Conservation (phyloP, 2,888 invertebrate genomes). For the Volucella zonaria region DNA sequence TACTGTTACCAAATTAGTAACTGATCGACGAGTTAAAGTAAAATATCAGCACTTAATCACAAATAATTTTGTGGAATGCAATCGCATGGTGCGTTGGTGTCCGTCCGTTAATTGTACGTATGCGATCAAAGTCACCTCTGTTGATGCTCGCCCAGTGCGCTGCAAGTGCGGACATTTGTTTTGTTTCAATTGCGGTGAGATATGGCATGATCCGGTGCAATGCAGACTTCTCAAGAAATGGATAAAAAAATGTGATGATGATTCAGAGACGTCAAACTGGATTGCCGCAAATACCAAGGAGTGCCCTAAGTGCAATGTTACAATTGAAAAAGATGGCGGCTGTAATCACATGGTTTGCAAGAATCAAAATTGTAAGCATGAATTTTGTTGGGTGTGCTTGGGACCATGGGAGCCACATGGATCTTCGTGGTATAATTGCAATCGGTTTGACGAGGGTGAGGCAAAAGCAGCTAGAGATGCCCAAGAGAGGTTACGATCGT, state of each 20-base stretch:
- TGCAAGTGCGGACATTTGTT: slow-evolving; percentile 97
- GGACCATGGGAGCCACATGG: slow-evolving; percentile 99
- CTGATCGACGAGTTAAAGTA: slow-evolving; percentile 92
- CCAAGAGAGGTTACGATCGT: slow-evolving; percentile 96
- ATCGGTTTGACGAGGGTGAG: slow-evolving; percentile 98
- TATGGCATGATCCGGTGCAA: slow-evolving; percentile 99
- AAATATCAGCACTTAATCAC: slow-evolving; percentile 99
- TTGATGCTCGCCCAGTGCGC: slow-evolving; percentile 94
- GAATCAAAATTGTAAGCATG: slow-evolving; percentile 98
- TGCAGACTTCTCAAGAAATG: slow-evolving; percentile 96
- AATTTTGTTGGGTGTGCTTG: slow-evolving; percentile 99
- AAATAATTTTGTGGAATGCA: slow-evolving; percentile 99
- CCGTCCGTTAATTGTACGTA: slow-evolving; percentile 98
- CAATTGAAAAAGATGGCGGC: slow-evolving; percentile 98
- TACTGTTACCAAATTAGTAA: slow-evolving; percentile 95
- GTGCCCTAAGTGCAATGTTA: slow-evolving; percentile 98
- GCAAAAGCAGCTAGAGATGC: slow-evolving; percentile 98
- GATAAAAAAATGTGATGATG: slow-evolving; percentile 99
- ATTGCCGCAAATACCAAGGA: slow-evolving; percentile 99
- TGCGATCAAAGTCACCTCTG: slow-evolving; percentile 95
- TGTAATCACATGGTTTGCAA: slow-evolving; percentile 99
- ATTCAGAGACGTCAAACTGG: slow-evolving; percentile 99
- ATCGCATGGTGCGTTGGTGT: slow-evolving; percentile 97
- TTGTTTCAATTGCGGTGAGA: slow-evolving; percentile 97
- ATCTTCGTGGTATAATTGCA: slow-evolving; percentile 99